phyloP scores from a whole-genome alignment of 2,797 vertebrate genomes.

The Apogon talboti region DNA sequence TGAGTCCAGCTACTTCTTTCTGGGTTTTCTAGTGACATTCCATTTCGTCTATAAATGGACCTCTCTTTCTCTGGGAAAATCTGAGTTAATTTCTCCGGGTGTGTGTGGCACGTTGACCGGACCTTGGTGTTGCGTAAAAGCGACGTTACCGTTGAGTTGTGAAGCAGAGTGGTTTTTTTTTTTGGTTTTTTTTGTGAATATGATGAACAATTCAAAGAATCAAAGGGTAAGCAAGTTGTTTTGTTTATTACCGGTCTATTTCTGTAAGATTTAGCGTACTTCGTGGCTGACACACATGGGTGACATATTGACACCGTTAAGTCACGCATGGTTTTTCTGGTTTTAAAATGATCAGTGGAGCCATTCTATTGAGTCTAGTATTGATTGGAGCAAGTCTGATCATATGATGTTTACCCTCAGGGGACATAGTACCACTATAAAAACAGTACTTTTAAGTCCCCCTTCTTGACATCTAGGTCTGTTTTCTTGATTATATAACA shows the following conservation, averaged over 20 bases:
- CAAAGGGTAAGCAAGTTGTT: slow-evolving; percentile 75
- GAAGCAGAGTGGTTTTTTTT: slow-evolving; percentile 22
- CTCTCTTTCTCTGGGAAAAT: slow-evolving; percentile 39
- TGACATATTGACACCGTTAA: slow-evolving; percentile 19
- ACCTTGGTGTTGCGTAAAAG: slow-evolving; percentile 72
- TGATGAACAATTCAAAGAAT: slow-evolving; percentile 81
- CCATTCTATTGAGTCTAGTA: neutral
- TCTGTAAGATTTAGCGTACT: neutral
- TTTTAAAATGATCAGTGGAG: neutral
- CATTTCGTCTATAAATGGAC: slow-evolving; percentile 40
- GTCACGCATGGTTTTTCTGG: neutral
- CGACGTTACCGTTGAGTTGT: slow-evolving; percentile 62
- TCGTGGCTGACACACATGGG: neutral
- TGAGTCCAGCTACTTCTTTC: slow-evolving; percentile 1
- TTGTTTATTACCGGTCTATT: neutral
- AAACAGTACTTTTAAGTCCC: too few relatives aligned
- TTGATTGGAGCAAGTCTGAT: too few relatives aligned
- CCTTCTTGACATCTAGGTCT: neutral
- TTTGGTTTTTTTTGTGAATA: slow-evolving; percentile 14
- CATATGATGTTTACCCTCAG: too few relatives aligned
- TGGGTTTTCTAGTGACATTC: slow-evolving; percentile 3
- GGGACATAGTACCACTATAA: too few relatives aligned
- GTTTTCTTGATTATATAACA: too few relatives aligned
- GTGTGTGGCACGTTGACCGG: slow-evolving; percentile 52
- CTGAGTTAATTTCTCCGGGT: slow-evolving; percentile 52